Percentiles rank a stretch among this genome's conserved stretches.
Evolutionary conservation across 2,888 invertebrate species (phyloP).

Genomic region (Neocrepidodera transversa): DNA sequence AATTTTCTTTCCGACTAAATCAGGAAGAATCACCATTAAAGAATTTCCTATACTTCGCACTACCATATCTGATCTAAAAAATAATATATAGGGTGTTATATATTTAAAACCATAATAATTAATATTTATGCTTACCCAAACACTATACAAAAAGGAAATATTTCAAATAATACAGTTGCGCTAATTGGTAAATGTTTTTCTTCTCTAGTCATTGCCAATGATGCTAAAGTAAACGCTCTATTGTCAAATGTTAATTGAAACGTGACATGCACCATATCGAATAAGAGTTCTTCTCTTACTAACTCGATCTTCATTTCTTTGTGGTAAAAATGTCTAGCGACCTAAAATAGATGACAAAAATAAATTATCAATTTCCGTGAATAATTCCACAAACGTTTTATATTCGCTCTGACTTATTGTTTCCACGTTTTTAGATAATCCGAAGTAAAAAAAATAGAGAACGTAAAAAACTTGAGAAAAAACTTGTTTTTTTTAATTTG

Average conservation of each 20-base stretch:
- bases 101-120: too few relatives aligned
- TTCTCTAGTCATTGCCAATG: conserved; percentile 83
- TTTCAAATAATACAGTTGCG: conserved; percentile 90
- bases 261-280: conserved; percentile 92
- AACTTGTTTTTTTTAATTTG: too few relatives aligned
- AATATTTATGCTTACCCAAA: conserved; percentile 76
- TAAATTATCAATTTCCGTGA: too few relatives aligned
- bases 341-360: conserved; percentile 61
- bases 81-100: too few relatives aligned
- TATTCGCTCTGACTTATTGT: too few relatives aligned
- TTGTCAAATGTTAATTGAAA: conserved; percentile 96
- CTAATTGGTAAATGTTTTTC: conserved; percentile 89
- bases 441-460: too few relatives aligned
- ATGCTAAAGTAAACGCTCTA: conserved; percentile 84
- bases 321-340: conserved; percentile 92
- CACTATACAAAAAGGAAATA: conserved; percentile 97
- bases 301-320: conserved; percentile 93
- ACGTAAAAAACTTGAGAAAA: too few relatives aligned
- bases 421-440: too few relatives aligned
- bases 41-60: conserved; percentile 91
- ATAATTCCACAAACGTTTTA: too few relatives aligned
- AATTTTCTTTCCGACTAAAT: conserved; percentile 86
- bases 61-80: conserved; percentile 80
- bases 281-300: conserved; percentile 82
- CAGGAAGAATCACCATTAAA: conserved; percentile 86